These are phyloP conservation scores for Uropsilus gracilis DNA, from an alignment of 2,113 vertebrate species.

Conservation along the genomic window DNA sequence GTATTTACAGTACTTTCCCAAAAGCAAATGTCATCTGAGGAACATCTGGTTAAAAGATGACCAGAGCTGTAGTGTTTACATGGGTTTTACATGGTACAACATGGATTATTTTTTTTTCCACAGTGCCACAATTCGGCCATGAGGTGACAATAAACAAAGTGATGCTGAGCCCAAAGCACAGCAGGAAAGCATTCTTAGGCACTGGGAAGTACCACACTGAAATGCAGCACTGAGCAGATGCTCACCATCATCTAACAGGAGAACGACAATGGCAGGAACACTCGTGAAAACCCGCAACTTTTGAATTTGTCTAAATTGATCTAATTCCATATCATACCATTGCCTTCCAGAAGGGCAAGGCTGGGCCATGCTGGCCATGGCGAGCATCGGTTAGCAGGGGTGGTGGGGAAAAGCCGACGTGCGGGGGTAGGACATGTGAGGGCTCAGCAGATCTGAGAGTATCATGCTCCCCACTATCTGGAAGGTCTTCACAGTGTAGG, in stretches of 20 bases:
- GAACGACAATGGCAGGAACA: not conserved
- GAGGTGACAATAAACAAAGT: not conserved
- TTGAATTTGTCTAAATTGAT: not conserved
- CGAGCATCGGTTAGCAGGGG: not conserved
- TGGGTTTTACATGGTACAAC: not conserved
- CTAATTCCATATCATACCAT: not conserved
- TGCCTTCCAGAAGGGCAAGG: not conserved
- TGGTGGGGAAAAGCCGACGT: not conserved
- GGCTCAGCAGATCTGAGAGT: not conserved
- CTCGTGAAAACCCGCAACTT: not conserved
- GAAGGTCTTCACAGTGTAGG: not conserved
- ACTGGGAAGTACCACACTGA: not conserved
- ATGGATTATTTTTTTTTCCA: not conserved
- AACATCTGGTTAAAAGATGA: not conserved
- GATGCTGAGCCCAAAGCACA: rapidly evolving
- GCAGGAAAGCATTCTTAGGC: not conserved
- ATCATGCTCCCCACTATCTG: not conserved
- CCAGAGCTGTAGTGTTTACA: not conserved
- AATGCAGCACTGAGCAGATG: not conserved
- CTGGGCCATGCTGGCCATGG: not conserved
- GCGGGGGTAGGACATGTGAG: no score
- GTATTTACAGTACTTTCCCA: not conserved
- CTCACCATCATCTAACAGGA: not conserved
- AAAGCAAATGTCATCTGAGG: not conserved
- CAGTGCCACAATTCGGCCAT: rapidly evolving